These are phyloP conservation scores for Allophyes oxyacanthae DNA, from an alignment of 2,888 invertebrate genomes.

Conservation along the genomic window DNA sequence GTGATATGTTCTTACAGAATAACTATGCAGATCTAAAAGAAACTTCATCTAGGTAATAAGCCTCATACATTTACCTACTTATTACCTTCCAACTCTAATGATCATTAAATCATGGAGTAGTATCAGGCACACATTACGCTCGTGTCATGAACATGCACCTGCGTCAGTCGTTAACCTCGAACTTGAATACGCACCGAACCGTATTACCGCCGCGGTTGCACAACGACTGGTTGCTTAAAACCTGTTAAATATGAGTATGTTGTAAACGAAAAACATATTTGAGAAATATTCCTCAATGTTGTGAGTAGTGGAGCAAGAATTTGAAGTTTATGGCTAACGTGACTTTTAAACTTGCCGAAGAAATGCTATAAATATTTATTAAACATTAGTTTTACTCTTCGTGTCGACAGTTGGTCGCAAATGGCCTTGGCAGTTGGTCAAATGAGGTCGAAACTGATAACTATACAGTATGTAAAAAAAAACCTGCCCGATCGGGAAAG, in stretches of 20 bases:
- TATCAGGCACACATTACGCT: conserved; percentile 5
- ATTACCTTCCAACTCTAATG: background rate
- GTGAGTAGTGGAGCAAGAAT: background rate
- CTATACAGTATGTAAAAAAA: too few relatives aligned
- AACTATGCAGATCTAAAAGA: too few relatives aligned
- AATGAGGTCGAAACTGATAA: too few relatives aligned
- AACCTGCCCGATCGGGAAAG: too few relatives aligned
- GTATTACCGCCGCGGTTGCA: conserved; percentile 48
- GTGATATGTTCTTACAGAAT: too few relatives aligned
- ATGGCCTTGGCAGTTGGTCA: too few relatives aligned
- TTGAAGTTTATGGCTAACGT: too few relatives aligned
- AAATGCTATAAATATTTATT: too few relatives aligned
- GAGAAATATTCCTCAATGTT: conserved; percentile 13
- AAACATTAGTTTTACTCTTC: too few relatives aligned
- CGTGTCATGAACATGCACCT: conserved; percentile 33
- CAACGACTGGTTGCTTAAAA: conserved; percentile 41
- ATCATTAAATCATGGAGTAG: conserved; percentile 3
- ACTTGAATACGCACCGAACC: conserved; percentile 55
- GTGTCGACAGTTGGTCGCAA: too few relatives aligned
- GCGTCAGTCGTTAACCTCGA: conserved; percentile 44
- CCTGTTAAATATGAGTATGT: conserved; percentile 14
- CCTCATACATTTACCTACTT: background rate
- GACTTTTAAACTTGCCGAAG: too few relatives aligned
- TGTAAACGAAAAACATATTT: conserved; percentile 42
- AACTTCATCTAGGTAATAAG: too few relatives aligned